Base-by-base conservation (phyloP, 2,797 vertebrate species). In the Enteromius argenteus region DNA sequence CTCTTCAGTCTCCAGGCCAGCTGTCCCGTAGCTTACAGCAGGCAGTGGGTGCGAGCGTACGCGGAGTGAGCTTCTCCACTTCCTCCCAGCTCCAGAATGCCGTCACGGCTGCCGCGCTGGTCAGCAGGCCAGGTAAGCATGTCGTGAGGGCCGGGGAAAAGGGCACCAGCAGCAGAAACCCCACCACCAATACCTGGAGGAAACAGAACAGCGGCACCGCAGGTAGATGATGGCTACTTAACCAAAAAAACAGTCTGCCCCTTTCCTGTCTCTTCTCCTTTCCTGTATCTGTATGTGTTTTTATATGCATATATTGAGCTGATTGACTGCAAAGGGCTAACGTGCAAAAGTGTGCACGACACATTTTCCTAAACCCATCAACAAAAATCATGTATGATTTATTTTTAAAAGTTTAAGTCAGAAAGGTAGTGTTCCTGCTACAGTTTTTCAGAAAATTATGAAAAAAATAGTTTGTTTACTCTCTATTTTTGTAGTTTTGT, bases 1-100 rank as follows among this genome's bases (percentile, higher is more conserved):
- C 42, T 14, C 19, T 60, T 0, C 87, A 95, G 97, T 96, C 94
- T 89, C 92, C 94, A 56, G 95, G 95, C 90, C 97, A 98, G 91
- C 94, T 97, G 92, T 94, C 96, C 32, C 97, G 97, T 90, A 96
- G 93, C 81, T 79, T 94, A 82, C 94, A 96, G 44, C 89, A 92
- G 82, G 88, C 90, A 7, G 87, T 94, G 32, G 87, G 92, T 10
- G 80, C 94, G 27, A 91, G 94, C 4, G 92, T 96, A 9, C 95
- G 96, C 0, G 93, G 95, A 0, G 90, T 97, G 88, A 92, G 96
- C 2, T 98, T 97, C 91, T 95, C 97, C 87, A 94, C 95, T 79
- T 94, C 96, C 8, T 95, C 96, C 79, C 98, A 99, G 94, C 93
- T 99, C 90, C 97, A 98, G 91, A 98, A 93, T 0, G 89, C 97